Conservation (phyloP, 2,113 vertebrate genomes). For the Leiothrix lutea region DNA sequence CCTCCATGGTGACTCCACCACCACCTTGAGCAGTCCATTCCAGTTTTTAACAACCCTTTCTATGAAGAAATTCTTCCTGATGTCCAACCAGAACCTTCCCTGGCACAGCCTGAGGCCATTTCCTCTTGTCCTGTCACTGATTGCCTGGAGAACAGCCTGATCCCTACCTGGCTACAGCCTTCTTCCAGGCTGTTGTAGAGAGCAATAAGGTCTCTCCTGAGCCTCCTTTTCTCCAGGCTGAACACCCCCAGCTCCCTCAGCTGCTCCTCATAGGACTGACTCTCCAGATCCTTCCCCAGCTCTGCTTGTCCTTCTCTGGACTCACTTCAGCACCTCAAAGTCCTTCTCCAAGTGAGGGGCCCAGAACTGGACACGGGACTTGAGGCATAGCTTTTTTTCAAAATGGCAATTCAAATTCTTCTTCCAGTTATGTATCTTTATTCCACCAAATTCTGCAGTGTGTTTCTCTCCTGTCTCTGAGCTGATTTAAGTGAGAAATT, state of each 20-base stretch:
- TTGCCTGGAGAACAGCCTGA: not conserved
- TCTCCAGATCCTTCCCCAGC: not conserved
- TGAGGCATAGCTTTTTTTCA: not conserved
- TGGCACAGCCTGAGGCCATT: rapidly evolving
- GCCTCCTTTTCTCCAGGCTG: not conserved
- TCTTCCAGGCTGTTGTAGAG: not conserved
- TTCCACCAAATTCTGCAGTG: not conserved
- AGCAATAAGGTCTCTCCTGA: not conserved
- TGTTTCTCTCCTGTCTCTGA: not conserved
- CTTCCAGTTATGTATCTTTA: not conserved
- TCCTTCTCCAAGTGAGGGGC: not conserved
- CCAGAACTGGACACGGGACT: not conserved
- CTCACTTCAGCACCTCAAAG: not conserved
- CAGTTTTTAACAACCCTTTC: not conserved
- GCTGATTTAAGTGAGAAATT: not conserved
- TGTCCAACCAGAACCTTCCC: not conserved
- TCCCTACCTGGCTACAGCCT: rapidly evolving
- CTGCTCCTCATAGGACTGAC: rapidly evolving
- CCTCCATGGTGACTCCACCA: no score
- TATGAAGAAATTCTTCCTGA: not conserved
- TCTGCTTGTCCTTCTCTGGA: rapidly evolving
- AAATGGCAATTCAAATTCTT: not conserved
- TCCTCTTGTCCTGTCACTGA: not conserved
- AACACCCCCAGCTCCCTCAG: not conserved
- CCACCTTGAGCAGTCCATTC: not conserved